Percentiles rank a stretch among this genome's conserved stretches.
Conservation (phyloP, 2,888 invertebrate genomes). For the Meloe dianella region DNA sequence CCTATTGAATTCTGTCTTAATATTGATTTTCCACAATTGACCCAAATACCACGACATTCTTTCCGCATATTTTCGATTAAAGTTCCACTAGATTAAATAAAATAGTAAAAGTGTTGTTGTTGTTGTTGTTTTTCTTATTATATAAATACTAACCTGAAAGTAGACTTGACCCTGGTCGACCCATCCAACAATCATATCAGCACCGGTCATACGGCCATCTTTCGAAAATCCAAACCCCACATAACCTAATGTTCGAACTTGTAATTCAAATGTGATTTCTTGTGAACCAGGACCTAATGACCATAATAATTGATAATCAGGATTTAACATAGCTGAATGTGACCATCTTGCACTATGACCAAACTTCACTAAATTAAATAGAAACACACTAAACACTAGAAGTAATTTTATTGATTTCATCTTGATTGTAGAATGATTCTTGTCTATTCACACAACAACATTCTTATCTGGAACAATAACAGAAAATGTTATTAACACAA, state of each 20-base stretch:
- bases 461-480: conserved; percentile 40
- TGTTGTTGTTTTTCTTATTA: too few relatives aligned
- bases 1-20: background rate
- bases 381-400: conserved; percentile 49
- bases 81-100: too few relatives aligned
- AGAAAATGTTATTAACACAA: conserved; percentile 23
- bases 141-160: conserved; percentile 79
- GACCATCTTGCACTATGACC: conserved; percentile 55
- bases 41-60: background rate
- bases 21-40: background rate
- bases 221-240: conserved; percentile 87
- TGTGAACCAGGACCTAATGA: conserved; percentile 72
- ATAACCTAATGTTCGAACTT: conserved; percentile 84
- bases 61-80: background rate
- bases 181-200: conserved; percentile 91
- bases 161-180: conserved; percentile 81
- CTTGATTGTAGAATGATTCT: conserved; percentile 17
- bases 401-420: conserved; percentile 40
- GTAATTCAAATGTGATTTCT: conserved; percentile 83
- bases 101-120: too few relatives aligned
- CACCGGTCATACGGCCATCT: conserved; percentile 78
- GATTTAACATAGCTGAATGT: conserved; percentile 64
- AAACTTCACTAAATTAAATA: conserved; percentile 52
- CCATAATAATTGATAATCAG: conserved; percentile 70
- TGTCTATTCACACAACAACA: conserved; percentile 21